Percentiles rank a stretch among this genome's conserved stretches.
Conservation (phyloP, 2,888 invertebrate genomes). For the Rotaria macrura region DNA sequence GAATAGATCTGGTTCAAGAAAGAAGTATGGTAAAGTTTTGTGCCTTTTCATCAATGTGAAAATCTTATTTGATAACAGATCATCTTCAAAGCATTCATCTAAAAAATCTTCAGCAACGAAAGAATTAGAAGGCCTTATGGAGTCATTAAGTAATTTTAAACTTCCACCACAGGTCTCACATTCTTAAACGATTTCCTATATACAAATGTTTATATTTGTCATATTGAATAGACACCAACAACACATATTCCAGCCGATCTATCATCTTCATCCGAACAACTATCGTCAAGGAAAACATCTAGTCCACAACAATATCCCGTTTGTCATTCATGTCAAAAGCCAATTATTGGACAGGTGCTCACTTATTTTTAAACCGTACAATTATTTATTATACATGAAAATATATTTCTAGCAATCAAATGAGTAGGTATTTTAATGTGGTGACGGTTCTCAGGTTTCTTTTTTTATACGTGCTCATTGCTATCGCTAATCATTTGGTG, state of each 20-base stretch:
- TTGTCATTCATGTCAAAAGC: conserved; percentile 94
- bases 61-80: background rate
- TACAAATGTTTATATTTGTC: background rate
- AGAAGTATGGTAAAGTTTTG: background rate
- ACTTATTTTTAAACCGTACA: background rate
- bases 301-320: background rate
- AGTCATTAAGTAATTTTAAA: conserved; percentile 23
- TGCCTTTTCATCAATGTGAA: background rate
- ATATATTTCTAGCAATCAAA: background rate
- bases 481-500: background rate
- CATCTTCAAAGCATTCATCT: background rate
- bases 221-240: background rate
- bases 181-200: background rate
- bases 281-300: background rate
- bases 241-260: background rate
- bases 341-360: conserved; percentile 82
- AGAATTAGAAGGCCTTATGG: conserved; percentile 27
- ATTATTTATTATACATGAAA: background rate
- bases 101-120: conserved; percentile 4
- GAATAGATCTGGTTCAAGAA: background rate
- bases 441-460: background rate
- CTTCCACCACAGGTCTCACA: background rate
- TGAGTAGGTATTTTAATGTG: background rate
- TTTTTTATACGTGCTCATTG: background rate
- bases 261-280: background rate